Conservation (phyloP, 2,888 invertebrate species). For the Branchellion lobata region DNA sequence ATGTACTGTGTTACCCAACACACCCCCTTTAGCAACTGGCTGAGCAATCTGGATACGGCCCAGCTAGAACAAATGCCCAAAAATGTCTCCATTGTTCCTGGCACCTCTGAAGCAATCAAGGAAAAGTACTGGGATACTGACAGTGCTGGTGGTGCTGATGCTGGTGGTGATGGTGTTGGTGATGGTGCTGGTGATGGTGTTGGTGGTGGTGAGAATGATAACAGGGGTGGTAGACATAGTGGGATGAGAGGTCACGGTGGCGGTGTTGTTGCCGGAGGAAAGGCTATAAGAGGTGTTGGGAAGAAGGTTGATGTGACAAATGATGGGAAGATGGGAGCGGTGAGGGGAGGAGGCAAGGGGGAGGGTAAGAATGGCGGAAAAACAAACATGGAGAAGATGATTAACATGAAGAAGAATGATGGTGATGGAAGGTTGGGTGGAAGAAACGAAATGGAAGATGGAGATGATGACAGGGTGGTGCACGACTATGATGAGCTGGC, state of each 20-base stretch:
- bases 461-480: neutral
- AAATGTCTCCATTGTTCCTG: conserved; percentile 50
- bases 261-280: neutral
- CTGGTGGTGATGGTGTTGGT: conserved; percentile 4
- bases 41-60: conserved; percentile 34
- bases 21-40: conserved; percentile 83
- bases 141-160: neutral
- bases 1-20: conserved; percentile 67
- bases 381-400: conserved; percentile 1
- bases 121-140: neutral
- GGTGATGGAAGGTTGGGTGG: neutral
- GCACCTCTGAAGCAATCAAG: conserved; percentile 9
- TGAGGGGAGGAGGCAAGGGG: neutral
- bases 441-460: neutral
- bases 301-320: neutral
- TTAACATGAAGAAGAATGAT: neutral
- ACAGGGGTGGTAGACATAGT: neutral
- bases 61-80: conserved; percentile 44
- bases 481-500: neutral
- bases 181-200: neutral
- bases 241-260: neutral
- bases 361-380: neutral
- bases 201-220: neutral
- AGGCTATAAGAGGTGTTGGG: neutral
- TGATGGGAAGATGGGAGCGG: neutral